Conservation (phyloP, 2,797 vertebrate genomes). For the Microtus agrestis region DNA sequence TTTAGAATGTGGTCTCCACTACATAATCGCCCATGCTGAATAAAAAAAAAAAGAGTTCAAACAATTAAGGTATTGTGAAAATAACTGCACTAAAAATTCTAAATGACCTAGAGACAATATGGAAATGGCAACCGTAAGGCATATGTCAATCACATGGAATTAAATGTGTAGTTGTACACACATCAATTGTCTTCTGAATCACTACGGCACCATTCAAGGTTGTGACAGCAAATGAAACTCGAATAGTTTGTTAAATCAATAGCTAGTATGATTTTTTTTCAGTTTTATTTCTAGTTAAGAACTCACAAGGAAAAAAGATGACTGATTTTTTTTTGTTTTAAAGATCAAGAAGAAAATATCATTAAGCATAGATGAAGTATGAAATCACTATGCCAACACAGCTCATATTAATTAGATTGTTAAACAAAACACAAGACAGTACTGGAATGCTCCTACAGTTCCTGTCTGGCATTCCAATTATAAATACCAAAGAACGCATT, state of each 20-base stretch:
- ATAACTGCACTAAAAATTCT: slow-evolving; percentile 29
- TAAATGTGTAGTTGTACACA: background rate
- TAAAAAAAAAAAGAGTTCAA: slow-evolving; percentile 44
- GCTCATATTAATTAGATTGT: background rate
- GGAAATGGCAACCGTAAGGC: background rate
- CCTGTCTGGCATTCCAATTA: slow-evolving; percentile 22
- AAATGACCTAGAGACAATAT: slow-evolving; percentile 24
- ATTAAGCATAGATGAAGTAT: background rate
- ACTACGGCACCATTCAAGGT: background rate
- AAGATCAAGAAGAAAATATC: background rate
- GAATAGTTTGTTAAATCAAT: slow-evolving; percentile 10
- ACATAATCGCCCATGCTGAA: slow-evolving; percentile 94
- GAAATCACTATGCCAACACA: slow-evolving; percentile 1
- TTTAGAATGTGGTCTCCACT: slow-evolving; percentile 98
- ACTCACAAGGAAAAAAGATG: slow-evolving; percentile 30
- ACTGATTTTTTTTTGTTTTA: background rate
- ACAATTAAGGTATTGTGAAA: background rate
- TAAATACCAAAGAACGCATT: background rate
- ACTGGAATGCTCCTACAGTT: background rate
- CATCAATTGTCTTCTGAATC: slow-evolving; percentile 24
- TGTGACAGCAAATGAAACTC: slow-evolving; percentile 6
- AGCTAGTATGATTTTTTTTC: background rate
- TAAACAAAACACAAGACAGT: background rate
- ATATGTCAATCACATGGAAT: background rate
- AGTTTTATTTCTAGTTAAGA: slow-evolving; percentile 9